These are phyloP conservation scores for Naja naja DNA, from an alignment of 2,113 vertebrate genomes.

Conservation along the genomic window DNA sequence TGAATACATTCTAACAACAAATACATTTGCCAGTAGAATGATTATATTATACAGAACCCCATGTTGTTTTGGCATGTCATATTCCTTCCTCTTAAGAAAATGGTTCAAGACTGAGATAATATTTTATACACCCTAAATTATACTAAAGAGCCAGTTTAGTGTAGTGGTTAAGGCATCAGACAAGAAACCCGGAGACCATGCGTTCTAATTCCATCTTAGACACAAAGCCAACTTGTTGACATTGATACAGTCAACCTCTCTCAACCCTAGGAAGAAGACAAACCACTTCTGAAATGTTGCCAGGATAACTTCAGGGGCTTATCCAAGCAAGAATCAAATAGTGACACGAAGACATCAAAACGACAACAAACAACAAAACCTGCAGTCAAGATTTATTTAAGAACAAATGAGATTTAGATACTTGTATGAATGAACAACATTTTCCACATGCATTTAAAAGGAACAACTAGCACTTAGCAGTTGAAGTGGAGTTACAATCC, in stretches of 20 bases:
- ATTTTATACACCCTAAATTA: not conserved
- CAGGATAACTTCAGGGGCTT: not conserved
- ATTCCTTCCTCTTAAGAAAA: not conserved
- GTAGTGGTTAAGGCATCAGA: not conserved
- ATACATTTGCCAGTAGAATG: not conserved
- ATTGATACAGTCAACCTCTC: not conserved
- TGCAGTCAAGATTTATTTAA: not conserved
- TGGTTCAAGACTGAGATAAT: not conserved
- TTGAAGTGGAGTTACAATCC: not conserved
- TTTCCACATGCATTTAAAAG: not conserved
- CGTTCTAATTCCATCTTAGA: not conserved
- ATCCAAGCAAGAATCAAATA: not conserved
- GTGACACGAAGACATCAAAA: not conserved
- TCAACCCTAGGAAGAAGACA: not conserved
- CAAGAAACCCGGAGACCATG: not conserved
- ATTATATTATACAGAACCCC: not conserved
- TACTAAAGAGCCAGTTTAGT: not conserved
- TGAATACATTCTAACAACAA: not conserved
- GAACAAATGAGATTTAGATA: not conserved
- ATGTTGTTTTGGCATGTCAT: not conserved
- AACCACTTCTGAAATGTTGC: not conserved
- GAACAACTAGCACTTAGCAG: not conserved
- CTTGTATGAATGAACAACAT: not conserved
- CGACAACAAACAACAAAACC: not conserved
- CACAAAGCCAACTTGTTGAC: not conserved